Evolutionary conservation across 37 sponge, comb jelly and placozoan species (phyloP).

Genomic region (Mnemiopsis leidyi): DNA sequence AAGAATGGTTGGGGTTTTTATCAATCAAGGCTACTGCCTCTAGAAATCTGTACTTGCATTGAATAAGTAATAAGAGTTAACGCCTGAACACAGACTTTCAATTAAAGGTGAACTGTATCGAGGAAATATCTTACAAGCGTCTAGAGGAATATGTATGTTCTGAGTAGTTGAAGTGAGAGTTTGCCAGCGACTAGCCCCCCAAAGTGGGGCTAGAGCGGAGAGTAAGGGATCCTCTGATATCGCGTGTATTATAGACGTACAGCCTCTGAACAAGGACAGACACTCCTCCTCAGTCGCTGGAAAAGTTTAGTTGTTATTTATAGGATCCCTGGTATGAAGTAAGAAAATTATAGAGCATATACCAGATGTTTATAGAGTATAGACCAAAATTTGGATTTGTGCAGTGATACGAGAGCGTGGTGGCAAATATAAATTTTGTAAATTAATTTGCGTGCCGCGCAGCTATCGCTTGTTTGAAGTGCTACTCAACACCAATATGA

Average conservation of each 20-base stretch:
- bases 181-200: neutral
- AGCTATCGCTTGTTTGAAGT: slow-evolving; percentile 8
- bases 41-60: too few species aligned
- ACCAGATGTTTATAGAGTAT: too few species aligned
- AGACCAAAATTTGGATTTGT: too few species aligned
- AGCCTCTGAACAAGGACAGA: slow-evolving; percentile 30
- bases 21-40: too few species aligned
- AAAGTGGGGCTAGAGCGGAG: slow-evolving; percentile 5
- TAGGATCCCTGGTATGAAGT: too few species aligned
- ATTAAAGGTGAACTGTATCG: neutral
- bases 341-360: too few species aligned
- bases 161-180: neutral
- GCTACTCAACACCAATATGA: neutral
- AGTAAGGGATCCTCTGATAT: neutral
- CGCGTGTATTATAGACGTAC: slow-evolving; percentile 1
- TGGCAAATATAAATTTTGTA: neutral
- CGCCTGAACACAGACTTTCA: neutral
- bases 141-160: slow-evolving; percentile 35
- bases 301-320: too few species aligned
- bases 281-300: slow-evolving; percentile 48
- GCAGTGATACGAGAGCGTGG: too few species aligned
- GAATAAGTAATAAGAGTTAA: neutral
- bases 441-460: neutral
- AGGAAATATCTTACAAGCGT: slow-evolving; percentile 25
- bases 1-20: neutral